Conservation (phyloP, 2,113 vertebrate genomes). For the Uropsilus gracilis region DNA sequence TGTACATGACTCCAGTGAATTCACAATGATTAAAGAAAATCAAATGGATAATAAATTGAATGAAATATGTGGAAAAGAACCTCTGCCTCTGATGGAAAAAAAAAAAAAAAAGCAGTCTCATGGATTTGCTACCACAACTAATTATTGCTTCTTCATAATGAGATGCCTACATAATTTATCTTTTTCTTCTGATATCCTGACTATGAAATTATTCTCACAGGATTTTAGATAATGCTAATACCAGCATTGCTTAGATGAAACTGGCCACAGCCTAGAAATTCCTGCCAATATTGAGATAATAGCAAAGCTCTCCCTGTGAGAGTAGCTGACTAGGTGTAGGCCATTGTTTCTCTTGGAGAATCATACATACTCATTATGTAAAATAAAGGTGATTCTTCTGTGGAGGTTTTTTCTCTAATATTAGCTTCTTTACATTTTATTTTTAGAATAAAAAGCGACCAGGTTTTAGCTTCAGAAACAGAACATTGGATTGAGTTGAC, state of each 20-base stretch:
- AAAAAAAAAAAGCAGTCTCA: neutral
- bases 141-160: neutral
- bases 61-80: neutral
- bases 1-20: neutral
- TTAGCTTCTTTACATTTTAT: neutral
- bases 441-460: neutral
- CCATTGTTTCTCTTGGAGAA: neutral
- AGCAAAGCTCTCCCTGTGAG: neutral
- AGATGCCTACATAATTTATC: neutral
- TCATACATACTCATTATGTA: fast-evolving
- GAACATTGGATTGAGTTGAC: neutral
- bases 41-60: neutral
- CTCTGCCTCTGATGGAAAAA: neutral
- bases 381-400: neutral
- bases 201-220: neutral
- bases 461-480: neutral
- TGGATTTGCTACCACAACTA: neutral
- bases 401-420: neutral
- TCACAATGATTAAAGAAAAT: slow-evolving; percentile 37
- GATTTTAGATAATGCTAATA: neutral
- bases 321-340: neutral
- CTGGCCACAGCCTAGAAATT: neutral
- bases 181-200: neutral
- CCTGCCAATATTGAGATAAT: neutral
- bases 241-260: neutral